Evolutionary conservation across 1,140 invertebrate genomes (phyloP).

Genomic region (Apocrypta bakeri): DNA sequence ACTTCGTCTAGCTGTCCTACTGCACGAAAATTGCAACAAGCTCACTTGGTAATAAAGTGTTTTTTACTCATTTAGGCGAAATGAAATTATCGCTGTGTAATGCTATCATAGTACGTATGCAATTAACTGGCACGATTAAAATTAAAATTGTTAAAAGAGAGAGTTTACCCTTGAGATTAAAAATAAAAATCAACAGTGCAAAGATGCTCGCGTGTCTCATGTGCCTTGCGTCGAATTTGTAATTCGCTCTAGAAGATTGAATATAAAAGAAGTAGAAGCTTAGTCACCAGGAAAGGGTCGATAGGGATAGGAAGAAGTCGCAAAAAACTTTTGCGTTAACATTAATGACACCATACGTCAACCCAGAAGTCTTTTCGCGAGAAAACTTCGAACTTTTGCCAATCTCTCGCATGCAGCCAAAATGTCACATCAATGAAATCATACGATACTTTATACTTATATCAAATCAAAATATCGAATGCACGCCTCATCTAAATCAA

Average conservation of each 20-base stretch:
- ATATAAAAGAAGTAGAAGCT: background rate
- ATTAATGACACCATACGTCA: too few species aligned
- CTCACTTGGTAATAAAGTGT: background rate
- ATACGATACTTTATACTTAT: too few species aligned
- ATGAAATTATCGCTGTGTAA: background rate
- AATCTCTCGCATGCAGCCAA: too few species aligned
- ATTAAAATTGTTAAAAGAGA: too few species aligned
- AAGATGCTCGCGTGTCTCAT: background rate
- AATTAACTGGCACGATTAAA: too few species aligned
- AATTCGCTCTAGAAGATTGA: background rate
- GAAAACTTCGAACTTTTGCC: too few species aligned
- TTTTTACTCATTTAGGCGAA: background rate
- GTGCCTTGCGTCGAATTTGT: background rate
- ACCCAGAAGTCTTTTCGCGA: too few species aligned
- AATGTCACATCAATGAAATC: too few species aligned
- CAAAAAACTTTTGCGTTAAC: background rate
- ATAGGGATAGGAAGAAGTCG: too few species aligned
- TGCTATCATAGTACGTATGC: too few species aligned
- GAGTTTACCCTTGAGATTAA: too few species aligned
- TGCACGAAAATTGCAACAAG: background rate
- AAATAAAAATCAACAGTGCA: background rate
- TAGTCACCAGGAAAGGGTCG: background rate
- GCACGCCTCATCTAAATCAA: background rate
- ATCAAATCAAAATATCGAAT: too few species aligned
- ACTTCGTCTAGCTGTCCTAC: background rate